Evolutionary conservation across 53 echinoderm and acorn worm species (phyloP).

Genomic region (Paracentrotus lividus): DNA sequence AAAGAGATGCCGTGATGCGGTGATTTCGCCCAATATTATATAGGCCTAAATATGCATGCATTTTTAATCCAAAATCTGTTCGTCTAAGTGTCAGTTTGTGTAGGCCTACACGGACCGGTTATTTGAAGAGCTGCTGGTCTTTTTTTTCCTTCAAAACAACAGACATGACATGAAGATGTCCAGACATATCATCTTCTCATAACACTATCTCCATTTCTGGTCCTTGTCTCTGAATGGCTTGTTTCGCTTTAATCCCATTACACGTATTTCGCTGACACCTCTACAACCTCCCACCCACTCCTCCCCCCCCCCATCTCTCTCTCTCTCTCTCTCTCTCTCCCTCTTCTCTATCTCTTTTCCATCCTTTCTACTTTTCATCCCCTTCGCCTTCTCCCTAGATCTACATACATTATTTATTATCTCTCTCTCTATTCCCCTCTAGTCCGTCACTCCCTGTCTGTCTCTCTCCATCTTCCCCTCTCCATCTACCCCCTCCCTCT

Average conservation of each 20-base stretch:
- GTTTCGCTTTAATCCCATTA: too few species aligned
- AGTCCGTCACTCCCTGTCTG: background rate
- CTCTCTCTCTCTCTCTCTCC: background rate
- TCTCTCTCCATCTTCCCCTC: background rate
- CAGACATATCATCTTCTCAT: background rate
- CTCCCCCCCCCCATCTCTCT: background rate
- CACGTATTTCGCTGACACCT: too few species aligned
- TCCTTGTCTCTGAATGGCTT: too few species aligned
- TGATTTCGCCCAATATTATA: too few species aligned
- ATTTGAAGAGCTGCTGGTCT: background rate
- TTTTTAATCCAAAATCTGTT: too few species aligned
- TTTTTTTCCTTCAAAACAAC: background rate
- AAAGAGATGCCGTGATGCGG: too few species aligned
- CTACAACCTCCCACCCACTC: background rate
- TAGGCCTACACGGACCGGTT: background rate
- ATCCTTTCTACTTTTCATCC: background rate
- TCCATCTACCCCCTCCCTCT: constrained; percentile 4
- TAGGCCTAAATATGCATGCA: too few species aligned
- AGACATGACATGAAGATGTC: background rate
- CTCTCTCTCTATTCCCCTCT: background rate
- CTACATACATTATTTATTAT: too few species aligned
- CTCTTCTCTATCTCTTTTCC: background rate
- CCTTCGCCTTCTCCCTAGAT: background rate
- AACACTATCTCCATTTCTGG: too few species aligned
- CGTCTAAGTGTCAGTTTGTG: too few species aligned